A percentile compares a stretch with the other conserved stretches of the same genome.
Conservation (phyloP, 2,888 invertebrate species). For the Plebejus melissa region DNA sequence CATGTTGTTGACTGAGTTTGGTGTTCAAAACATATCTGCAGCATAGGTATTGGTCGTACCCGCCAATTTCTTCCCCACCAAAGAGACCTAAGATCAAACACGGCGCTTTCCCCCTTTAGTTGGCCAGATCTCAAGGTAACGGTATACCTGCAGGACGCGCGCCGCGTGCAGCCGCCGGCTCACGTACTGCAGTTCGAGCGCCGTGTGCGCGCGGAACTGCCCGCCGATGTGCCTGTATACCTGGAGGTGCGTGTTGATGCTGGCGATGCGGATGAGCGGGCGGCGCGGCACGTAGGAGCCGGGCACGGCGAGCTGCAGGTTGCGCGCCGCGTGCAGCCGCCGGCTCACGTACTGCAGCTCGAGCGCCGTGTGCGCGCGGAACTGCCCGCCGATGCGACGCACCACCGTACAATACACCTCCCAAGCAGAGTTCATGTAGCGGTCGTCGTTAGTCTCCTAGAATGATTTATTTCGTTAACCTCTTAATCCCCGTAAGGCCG, state of each 20-base stretch:
- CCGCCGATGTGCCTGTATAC: conserved; percentile 91
- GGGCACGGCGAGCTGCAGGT: conserved; percentile 96
- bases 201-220: conserved; percentile 92
- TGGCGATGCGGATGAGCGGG: conserved; percentile 89
- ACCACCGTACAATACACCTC: conserved; percentile 99
- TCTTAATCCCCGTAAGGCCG: no score
- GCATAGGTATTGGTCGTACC: no score
- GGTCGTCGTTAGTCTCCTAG: conserved; percentile 87
- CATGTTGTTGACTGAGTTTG: no score
- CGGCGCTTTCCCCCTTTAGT: no score
- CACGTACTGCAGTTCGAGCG: conserved; percentile 95
- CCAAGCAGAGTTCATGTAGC: conserved; percentile 98
- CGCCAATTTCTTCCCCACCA: no score
- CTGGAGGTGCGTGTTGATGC: conserved; percentile 93
- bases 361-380: conserved; percentile 92
- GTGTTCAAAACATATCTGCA: no score
- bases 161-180: conserved; percentile 93
- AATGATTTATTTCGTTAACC: neutral
- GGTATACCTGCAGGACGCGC: conserved; percentile 89
- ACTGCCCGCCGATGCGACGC: conserved; percentile 92
- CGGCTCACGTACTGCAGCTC: conserved; percentile 97
- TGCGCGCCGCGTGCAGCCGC: conserved; percentile 90
- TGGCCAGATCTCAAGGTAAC: neutral
- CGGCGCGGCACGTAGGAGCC: conserved; percentile 98
- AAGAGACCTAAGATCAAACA: no score